Evolutionary conservation across 1,140 invertebrate genomes (phyloP), one percentile per base, ranked within the genome.

Genomic region (Trachelipus rathkii): DNA sequence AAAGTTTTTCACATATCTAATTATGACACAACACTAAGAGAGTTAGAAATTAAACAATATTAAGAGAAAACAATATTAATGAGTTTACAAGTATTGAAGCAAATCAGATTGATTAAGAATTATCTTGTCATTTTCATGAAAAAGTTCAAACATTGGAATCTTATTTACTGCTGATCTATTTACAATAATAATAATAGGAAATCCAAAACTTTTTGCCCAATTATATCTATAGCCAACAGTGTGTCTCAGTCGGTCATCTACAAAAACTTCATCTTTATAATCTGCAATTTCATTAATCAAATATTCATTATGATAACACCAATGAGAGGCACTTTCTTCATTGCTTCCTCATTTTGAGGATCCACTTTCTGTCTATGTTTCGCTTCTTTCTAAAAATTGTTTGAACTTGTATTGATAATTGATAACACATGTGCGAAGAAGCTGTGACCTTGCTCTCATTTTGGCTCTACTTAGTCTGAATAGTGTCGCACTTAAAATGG

Each of bases 391-490:
- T 60, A 60, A 60, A 60, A n/a, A 60, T 11, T 11, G 53, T 11
- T 60, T 11, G 11, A 11, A 60, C 53, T n/a, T 11, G 53, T n/a
- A 60, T 11, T n/a, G 11, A n/a, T n/a, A 60, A 11, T 60, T 60
- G 53, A 60, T 60, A n/a, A 60, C 53, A 11, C 53, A 60, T 11
- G n/a, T n/a, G 11, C n/a, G n/a, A n/a, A 60, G 53, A 11, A 60
- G 11, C n/a, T 60, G n/a, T 11, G n/a, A n/a, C 53, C 11, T 11
- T n/a, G 21, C 71, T 53, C 72, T 50, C 24, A 73, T 53, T 53
- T 73, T 73, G 9, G 72, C 45, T 50, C 72, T n/a, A n/a, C n/a
- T n/a, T n/a, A n/a, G n/a, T n/a, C n/a, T n/a, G 53, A 43, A 75
- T 75, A 33, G 67, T n/a, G 24, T n/a, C 73, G 67, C 8, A 75